Evolutionary conservation across 2,888 invertebrate species (phyloP).

Genomic region (Callosobruchus maculatus): DNA sequence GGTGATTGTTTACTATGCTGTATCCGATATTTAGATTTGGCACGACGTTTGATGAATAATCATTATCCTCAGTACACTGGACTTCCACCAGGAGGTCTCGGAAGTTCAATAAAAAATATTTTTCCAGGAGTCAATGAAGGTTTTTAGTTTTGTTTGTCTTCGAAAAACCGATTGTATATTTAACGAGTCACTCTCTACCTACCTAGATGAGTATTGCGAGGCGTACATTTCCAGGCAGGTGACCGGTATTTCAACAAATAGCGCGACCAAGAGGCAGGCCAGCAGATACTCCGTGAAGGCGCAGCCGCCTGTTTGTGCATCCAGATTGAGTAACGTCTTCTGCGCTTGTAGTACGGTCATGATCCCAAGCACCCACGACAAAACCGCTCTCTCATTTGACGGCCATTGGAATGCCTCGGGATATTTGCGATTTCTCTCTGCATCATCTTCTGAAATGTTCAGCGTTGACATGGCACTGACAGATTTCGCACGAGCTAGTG

Average conservation of each 20-base stretch:
- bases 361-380: background rate
- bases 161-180: no score
- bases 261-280: background rate
- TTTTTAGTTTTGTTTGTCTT: no score
- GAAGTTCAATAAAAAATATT: no score
- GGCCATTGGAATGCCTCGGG: background rate
- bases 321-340: background rate
- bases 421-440: background rate
- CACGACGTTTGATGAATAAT: no score
- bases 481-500: background rate
- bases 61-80: no score
- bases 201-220: background rate
- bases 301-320: background rate
- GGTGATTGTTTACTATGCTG: no score
- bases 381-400: background rate
- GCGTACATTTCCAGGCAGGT: background rate
- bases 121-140: no score
- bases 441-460: background rate
- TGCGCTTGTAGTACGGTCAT: background rate
- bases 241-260: background rate
- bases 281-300: background rate
- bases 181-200: no score
- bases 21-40: no score
- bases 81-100: no score
- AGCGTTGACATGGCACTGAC: background rate